These are phyloP conservation scores for Gobio gobio DNA, from an alignment of 2,113 vertebrate genomes.

Conservation along the genomic window DNA sequence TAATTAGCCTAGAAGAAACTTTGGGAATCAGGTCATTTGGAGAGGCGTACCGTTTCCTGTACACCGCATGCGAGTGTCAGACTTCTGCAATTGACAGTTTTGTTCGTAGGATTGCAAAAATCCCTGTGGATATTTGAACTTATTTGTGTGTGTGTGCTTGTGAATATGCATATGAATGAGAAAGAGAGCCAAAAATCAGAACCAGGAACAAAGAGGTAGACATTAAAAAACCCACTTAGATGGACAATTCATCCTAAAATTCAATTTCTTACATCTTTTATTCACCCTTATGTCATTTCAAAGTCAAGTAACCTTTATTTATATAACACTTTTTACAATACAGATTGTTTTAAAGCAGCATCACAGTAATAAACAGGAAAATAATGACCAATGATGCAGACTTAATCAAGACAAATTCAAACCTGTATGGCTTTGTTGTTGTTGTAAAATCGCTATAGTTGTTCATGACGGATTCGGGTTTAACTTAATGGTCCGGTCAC, in stretches of 20 bases:
- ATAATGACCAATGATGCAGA: too few species aligned
- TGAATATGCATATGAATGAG: constrained; percentile 7
- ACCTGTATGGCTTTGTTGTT: not conserved
- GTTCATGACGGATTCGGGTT: not conserved
- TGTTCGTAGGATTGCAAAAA: constrained; percentile 55
- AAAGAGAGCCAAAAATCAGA: constrained; percentile 18
- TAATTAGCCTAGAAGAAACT: constrained; percentile 71
- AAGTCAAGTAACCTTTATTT: not conserved
- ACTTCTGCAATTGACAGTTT: constrained; percentile 65
- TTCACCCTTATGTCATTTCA: not conserved
- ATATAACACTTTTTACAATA: too few species aligned
- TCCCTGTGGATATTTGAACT: constrained; percentile 48
- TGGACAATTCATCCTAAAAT: too few species aligned
- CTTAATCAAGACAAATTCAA: too few species aligned
- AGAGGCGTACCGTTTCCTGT: constrained; percentile 56
- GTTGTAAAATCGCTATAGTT: not conserved
- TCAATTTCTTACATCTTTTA: not conserved
- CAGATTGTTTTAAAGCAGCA: too few species aligned
- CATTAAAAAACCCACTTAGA: not conserved
- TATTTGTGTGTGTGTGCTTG: constrained; percentile 19
- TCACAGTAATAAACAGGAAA: too few species aligned
- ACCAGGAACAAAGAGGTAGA: constrained; percentile 31
- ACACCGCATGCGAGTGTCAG: constrained; percentile 70
- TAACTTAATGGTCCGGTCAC: not conserved
- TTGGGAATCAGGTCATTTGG: constrained; percentile 69